Base-by-base conservation (phyloP, 1,140 invertebrate genomes). In the Bathynomus jamesi region DNA sequence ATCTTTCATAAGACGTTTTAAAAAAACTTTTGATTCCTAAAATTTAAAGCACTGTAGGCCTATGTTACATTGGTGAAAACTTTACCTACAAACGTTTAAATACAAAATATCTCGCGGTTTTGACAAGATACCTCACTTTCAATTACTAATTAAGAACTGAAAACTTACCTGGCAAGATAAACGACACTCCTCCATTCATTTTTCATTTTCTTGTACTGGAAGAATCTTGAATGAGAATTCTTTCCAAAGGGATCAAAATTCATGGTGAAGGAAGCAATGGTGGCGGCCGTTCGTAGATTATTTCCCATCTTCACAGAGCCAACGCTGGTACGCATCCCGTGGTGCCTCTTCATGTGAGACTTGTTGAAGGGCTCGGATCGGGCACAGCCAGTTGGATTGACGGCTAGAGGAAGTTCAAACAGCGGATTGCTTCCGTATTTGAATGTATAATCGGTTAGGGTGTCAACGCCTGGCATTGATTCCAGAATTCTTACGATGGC, bases 161-260 rank as follows among this genome's bases (percentile, higher is more conserved):
- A 28, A 61, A 73, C 77, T 78, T 82, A 93, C 92, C 91, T 92
- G 0, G 95, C 96, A 25, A 99, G 84, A 81, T 94, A 98, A 28
- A 99, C 95, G 81, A 98, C 96, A 81, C 95, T 96, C 69, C 94
- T 87, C 96, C 97, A 99, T 82, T 99, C 98, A 78, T 90, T 90
- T 84, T 98, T 99, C 92, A 99, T 96, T 82, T 97, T 95, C 80
- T 96, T 93, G 84, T 99, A 99, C 84, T 99, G 96, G 31, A 94
- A 95, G 76, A 94, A 96, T 83, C 98, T 98, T 63, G 94, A 97
- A 84, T 98, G 95, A 31, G 96, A 98, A 82, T 98, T 95, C 82
- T 98, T 98, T 70, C 91, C 94, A 27, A 90, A 88, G 40, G 89
- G 87, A 80, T 94, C 90, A n/a, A 87, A 79, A 62, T 65, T 76